A percentile compares a stretch with the other conserved stretches of the same genome.
phyloP scores from a whole-genome alignment of 2,888 invertebrate genomes.

The Camponotus fellah region DNA sequence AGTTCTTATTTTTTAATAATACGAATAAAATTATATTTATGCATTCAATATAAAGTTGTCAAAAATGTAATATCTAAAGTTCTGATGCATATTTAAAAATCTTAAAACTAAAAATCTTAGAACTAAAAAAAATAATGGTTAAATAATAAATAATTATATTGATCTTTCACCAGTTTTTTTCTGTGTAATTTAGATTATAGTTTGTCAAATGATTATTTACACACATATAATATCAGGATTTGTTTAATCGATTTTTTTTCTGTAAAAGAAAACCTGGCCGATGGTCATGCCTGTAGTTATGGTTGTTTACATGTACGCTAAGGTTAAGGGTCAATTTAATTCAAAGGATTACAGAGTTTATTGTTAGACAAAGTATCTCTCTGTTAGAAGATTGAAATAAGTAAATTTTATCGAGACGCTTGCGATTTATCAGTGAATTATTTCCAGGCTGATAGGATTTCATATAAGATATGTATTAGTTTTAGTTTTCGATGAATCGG shows the following conservation, averaged over 20 bases:
- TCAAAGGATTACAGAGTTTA: slow-evolving; percentile 44
- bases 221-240: background rate
- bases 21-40: background rate
- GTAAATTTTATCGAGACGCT: slow-evolving; percentile 30
- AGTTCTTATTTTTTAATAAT: background rate
- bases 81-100: background rate
- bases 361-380: slow-evolving; percentile 14
- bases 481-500: slow-evolving; percentile 7
- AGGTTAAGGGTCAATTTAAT: slow-evolving; percentile 73
- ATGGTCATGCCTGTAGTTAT: slow-evolving; percentile 1
- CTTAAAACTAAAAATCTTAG: background rate
- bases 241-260: slow-evolving; percentile 42
- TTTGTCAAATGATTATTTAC: background rate
- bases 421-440: slow-evolving; percentile 12
- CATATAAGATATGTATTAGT: background rate
- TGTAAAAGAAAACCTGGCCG: slow-evolving; percentile 17
- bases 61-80: background rate
- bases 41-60: background rate
- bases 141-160: background rate
- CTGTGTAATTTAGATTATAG: background rate
- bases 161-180: background rate
- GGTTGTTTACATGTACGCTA: slow-evolving; percentile 67
- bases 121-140: background rate
- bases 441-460: slow-evolving; percentile 20
- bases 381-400: slow-evolving; percentile 16